Evolutionary conservation across 2,888 invertebrate genomes (phyloP), one percentile per base, ranked within the genome.

Genomic region (Uropetala carovei): DNA sequence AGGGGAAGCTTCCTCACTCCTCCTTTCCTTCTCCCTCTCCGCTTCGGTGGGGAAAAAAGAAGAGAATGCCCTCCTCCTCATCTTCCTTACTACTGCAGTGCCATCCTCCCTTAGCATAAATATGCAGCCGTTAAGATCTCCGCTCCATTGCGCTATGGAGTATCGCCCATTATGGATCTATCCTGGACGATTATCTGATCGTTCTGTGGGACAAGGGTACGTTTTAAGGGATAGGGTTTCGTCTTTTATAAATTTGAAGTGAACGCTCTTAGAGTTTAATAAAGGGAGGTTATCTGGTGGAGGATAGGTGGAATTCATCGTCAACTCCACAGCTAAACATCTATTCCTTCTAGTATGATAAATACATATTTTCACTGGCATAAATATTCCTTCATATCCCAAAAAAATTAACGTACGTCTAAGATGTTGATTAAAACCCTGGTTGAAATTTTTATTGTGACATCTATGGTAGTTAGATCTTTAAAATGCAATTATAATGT

Each of bases 121-220:
- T 64, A 89, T 89, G 60, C 89, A 64, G 89, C 89, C 89, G 89
- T 89, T 89, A 89, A 89, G 89, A 89, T 89, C 89, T 89, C 89
- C 14, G 30, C 64, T 30, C 56, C 60, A 89, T 64, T 43, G 43
- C 43, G 43, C 43, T 43, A 43, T 43, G 43, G 43, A 64, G 60
- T n/a, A 60, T 43, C 30, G 56, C 64, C 89, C 89, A 68, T 89
- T 43, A 89, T 64, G 64, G 43, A 60, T 60, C 60, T 86, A 18
- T 43, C 18, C 68, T 7, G 68, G 60, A 60, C 43, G 64, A 64
- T 64, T 89, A 64, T 89, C 89, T 89, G 60, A 89, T 89, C 89
- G 64, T 64, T 89, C 64, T 89, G 60, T 43, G 60, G 89, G 89
- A 27, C 86, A 16, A 22, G 2, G 30, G 68, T n/a, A 60, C 30